Evolutionary conservation across 2,113 vertebrate species (phyloP).

Genomic region (Colinus virginianus): DNA sequence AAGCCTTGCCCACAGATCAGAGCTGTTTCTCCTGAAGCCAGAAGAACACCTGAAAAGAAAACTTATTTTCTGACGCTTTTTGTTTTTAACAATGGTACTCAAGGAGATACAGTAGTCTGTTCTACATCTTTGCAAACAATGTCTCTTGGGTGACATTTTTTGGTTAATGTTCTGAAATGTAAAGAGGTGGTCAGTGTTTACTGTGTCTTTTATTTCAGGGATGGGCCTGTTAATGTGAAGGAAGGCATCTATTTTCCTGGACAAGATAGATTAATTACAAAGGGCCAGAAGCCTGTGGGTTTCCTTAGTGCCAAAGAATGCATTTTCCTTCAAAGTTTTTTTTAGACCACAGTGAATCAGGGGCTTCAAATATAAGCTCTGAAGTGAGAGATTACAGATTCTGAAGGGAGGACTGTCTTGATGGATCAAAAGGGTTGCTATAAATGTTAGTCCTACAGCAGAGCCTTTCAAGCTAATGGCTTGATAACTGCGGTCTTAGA

Average conservation of each 20-base stretch:
- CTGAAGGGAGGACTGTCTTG: not conserved
- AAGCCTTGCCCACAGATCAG: not conserved
- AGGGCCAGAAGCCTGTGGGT: not conserved
- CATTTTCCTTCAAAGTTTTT: not conserved
- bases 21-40: not conserved
- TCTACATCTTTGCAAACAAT: not conserved
- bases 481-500: not conserved
- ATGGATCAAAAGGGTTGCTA: not conserved
- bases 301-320: conserved; percentile 1
- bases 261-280: not conserved
- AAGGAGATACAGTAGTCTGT: not conserved
- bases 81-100: not conserved
- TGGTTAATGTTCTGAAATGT: not conserved
- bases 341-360: conserved; percentile 23
- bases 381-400: conserved; percentile 25
- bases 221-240: not conserved
- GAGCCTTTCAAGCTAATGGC: conserved; percentile 1
- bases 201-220: not conserved
- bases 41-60: not conserved
- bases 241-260: not conserved
- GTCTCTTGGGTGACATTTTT: not conserved
- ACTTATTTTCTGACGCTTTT: not conserved
- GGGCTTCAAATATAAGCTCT: conserved; percentile 7
- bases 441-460: not conserved
- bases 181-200: not conserved